Evolutionary conservation across 1,140 invertebrate species (phyloP), one percentile per base, ranked within the genome.

Genomic region (Oryzaephilus surinamensis): DNA sequence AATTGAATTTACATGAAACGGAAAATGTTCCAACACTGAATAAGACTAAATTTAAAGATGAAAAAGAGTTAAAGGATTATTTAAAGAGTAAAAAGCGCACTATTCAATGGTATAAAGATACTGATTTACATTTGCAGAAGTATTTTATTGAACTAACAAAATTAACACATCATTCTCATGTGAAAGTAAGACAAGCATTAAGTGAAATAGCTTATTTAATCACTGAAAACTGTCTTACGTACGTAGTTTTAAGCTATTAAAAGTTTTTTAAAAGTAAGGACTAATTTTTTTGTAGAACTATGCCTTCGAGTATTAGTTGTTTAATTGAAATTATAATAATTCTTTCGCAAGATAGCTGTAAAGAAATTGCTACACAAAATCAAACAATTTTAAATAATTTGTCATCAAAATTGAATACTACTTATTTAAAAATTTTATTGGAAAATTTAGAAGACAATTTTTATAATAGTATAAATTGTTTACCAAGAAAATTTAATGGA

Each of bases 381-480:
- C 40, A 21, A 18, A 11, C 21, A 6, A 23, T 43, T 28, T 21
- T 53, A 38, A 52, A 12, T 10, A 32, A 5, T 60, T 72, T 48
- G 64, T 67, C 47, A 30, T 49, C 23, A 61, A 58, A 13, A 58
- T 58, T 29, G 37, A 52, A 16, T 46, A 49, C n/a, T 13, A 41
- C 55, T 8, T 44, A 50, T 32, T 61, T 58, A 21, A 61, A 56
- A 35, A 49, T 60, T 4, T 41, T 72, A 2, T 33, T 73, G 17
- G 71, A 77, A 53, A 57, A 62, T 20, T 50, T 78, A 8, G 67
- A 73, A 49, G 72, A 76, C 33, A 73, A 71, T 41, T 73, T 77
- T 50, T 70, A 70, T 43, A 54, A 54, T 15, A 51, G 69, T 2
- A 54, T 78, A 2, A 70, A 59, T 18, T 65, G 62, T 44, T 49